Conservation (phyloP, 2,888 invertebrate species). For the Thyatira batis region DNA sequence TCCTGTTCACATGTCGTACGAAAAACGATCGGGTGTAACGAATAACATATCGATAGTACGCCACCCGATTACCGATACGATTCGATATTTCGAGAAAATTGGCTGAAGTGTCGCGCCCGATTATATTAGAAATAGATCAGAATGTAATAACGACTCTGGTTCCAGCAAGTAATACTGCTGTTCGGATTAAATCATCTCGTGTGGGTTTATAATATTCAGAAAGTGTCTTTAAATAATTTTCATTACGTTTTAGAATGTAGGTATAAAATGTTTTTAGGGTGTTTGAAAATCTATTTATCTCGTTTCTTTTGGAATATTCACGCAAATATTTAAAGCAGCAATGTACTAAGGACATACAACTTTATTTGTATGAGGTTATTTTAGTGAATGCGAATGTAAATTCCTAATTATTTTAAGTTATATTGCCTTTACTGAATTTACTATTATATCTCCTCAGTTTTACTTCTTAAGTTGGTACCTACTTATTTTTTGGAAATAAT, state of each 20-base stretch:
- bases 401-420: no score
- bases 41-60: constrained; percentile 21
- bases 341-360: no score
- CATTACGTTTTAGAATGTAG: neutral
- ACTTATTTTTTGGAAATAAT: no score
- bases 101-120: constrained; percentile 36
- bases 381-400: no score
- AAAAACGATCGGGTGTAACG: constrained; percentile 55
- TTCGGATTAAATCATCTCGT: neutral
- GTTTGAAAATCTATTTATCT: no score
- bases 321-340: no score
- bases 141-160: constrained; percentile 33
- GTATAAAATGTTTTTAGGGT: no score
- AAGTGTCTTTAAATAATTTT: neutral
- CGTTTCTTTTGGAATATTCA: no score
- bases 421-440: no score
- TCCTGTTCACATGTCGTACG: constrained; percentile 62
- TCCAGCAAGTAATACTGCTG: neutral
- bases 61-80: constrained; percentile 27
- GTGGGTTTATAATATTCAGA: neutral
- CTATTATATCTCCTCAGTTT: neutral
- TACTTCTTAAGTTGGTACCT: no score
- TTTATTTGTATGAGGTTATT: no score
- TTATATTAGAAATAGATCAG: constrained; percentile 46
- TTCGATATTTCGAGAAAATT: constrained; percentile 32